Percentiles rank a stretch among this genome's conserved stretches.
phyloP scores from a whole-genome alignment of 2,113 vertebrate genomes.

The Prochilodus magdalenae region DNA sequence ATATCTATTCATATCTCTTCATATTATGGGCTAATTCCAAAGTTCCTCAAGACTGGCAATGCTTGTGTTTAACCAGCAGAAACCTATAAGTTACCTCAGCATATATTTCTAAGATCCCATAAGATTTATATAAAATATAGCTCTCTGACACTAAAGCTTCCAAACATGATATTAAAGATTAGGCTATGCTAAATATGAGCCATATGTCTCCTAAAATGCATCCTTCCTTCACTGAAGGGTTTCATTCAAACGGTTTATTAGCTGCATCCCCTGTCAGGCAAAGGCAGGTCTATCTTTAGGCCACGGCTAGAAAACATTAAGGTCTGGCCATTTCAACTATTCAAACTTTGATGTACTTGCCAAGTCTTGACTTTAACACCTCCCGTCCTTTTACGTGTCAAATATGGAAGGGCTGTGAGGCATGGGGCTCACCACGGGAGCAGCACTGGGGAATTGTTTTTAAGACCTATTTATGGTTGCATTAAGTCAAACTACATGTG shows the following conservation, averaged over 20 bases:
- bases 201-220: neutral
- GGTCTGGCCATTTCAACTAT: neutral
- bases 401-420: neutral
- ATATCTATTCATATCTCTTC: neutral
- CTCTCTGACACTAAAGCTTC: neutral
- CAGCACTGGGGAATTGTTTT: neutral
- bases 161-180: neutral
- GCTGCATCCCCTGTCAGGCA: neutral
- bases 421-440: neutral
- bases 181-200: neutral
- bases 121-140: conserved; percentile 8
- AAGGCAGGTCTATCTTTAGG: neutral
- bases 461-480: neutral
- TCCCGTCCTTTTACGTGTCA: no score
- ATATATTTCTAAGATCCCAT: neutral
- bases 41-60: neutral
- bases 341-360: no score
- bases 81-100: neutral
- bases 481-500: neutral
- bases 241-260: neutral
- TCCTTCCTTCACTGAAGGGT: neutral
- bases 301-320: neutral
- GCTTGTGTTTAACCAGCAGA: neutral
- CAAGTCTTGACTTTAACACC: neutral
- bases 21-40: conserved; percentile 11